A percentile compares a stretch with the other conserved stretches of the same genome.
Evolutionary conservation across 2,888 invertebrate genomes (phyloP).

Genomic region (Hypomecis punctinalis): DNA sequence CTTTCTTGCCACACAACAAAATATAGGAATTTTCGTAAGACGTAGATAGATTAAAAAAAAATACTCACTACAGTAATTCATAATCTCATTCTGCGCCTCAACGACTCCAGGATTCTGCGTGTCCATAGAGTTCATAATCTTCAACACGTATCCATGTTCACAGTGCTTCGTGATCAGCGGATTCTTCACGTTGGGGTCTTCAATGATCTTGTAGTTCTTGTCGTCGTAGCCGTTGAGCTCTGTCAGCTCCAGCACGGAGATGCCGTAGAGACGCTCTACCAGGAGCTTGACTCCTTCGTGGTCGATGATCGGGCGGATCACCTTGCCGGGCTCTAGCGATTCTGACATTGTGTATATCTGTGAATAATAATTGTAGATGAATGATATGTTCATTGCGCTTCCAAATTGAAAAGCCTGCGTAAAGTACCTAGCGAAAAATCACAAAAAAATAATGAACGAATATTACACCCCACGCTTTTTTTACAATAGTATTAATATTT

Average conservation of each 20-base stretch:
- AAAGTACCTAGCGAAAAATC: too few relatives aligned
- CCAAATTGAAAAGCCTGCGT: too few relatives aligned
- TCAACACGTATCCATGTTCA: slow-evolving; percentile 90
- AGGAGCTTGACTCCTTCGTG: slow-evolving; percentile 81
- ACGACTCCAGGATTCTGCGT: slow-evolving; percentile 88
- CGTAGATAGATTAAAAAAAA: neutral
- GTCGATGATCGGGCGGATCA: slow-evolving; percentile 84
- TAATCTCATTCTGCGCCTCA: slow-evolving; percentile 90
- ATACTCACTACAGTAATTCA: slow-evolving; percentile 88
- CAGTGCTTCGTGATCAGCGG: slow-evolving; percentile 83
- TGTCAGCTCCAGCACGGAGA: slow-evolving; percentile 82
- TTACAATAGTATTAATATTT: too few relatives aligned
- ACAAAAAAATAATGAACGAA: too few relatives aligned
- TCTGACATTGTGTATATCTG: slow-evolving; percentile 55
- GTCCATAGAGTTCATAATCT: slow-evolving; percentile 93
- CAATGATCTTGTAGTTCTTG: slow-evolving; percentile 88
- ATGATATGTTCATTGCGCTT: too few relatives aligned
- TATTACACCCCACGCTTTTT: too few relatives aligned
- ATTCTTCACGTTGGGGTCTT: slow-evolving; percentile 85
- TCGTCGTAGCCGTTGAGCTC: slow-evolving; percentile 92
- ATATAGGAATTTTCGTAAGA: too few relatives aligned
- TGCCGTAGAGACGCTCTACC: slow-evolving; percentile 86
- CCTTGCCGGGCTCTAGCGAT: slow-evolving; percentile 80
- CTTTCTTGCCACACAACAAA: too few relatives aligned
- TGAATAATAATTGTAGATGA: too few relatives aligned